Base-by-base conservation (phyloP, 2,888 invertebrate species). In the Aphrophora alni region DNA sequence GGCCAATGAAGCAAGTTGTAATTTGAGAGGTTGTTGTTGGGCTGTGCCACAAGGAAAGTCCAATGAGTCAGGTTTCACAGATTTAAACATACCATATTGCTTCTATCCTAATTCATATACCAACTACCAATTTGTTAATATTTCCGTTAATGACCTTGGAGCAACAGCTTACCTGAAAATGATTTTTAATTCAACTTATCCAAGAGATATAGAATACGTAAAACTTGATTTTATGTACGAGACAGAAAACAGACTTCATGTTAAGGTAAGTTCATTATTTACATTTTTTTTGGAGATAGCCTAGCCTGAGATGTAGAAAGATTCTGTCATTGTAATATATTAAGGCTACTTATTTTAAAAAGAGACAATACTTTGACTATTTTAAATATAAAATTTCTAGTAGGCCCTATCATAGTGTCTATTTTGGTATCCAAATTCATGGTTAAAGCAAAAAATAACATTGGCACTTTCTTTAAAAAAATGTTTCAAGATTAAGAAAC, bases 61-160 rank as follows among this genome's bases (percentile, higher is more conserved):
- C 14, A 72, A 80, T 72, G 69, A 75, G 21, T 59, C 59, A 5
- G 44, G 5, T 10, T 10, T 25, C 51, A 1, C 25, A 7, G 59
- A 59, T 21, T 21, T 44, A 59, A 71, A 91, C 84, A 89, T 91
- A 0, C 95, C 95, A 0, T 94, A 91, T 87, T 95, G 95, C 87
- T 95, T 91, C 88, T 95, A 93, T 87, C 94, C 95, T 0, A 88
- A 90, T 0, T 90, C 91, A 82, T 95, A 92, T 88, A 89, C 89
- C 75, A 90, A 92, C n/a, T 95, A 93, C 86, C 89, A 89, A 75
- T 92, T 92, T 84, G 84, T 91, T 1, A 93, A 93, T 86, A 89
- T 91, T 83, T 92, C 91, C 0, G 89, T 91, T 84, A 90, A 91
- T 38, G 90, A 89, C n/a, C 92, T 91, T 85, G 92, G 93, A 0